Percentiles rank a stretch among this genome's conserved stretches.
phyloP scores from a whole-genome alignment of 2,797 vertebrate species.

The Corythornis leucogaster region DNA sequence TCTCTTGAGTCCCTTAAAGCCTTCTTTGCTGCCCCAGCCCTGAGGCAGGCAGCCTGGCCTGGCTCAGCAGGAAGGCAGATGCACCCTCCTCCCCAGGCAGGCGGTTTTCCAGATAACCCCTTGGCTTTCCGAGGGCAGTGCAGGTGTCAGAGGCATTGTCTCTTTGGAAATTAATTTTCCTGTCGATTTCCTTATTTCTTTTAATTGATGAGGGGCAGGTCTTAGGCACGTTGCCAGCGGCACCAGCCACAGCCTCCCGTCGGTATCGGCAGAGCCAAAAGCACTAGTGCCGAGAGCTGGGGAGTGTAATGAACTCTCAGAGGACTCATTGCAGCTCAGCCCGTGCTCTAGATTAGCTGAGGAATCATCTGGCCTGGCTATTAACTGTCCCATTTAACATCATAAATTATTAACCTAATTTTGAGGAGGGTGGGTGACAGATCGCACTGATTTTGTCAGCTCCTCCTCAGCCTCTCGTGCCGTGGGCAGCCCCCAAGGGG shows the following conservation, averaged over 20 bases:
- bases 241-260: constrained; percentile 51
- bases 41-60: neutral
- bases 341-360: constrained; percentile 84
- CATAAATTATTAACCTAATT: constrained; percentile 93
- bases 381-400: constrained; percentile 88
- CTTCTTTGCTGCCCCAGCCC: neutral
- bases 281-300: constrained; percentile 8
- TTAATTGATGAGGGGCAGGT: constrained; percentile 69
- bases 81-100: neutral
- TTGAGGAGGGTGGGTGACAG: constrained; percentile 77
- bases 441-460: constrained; percentile 34
- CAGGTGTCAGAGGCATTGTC: constrained; percentile 54
- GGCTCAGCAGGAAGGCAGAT: neutral
- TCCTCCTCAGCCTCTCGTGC: constrained; percentile 5
- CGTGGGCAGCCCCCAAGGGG: neutral
- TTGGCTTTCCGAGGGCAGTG: neutral
- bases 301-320: constrained; percentile 71
- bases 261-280: constrained; percentile 47
- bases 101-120: neutral
- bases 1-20: neutral
- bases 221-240: constrained; percentile 53
- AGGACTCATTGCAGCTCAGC: constrained; percentile 82
- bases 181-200: constrained; percentile 66
- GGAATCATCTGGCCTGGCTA: constrained; percentile 87
- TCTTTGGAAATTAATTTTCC: constrained; percentile 68